A percentile compares a stretch with the other conserved stretches of the same genome.
Evolutionary conservation across 2,797 vertebrate species (phyloP).

Genomic region (Etheostoma perlongum): DNA sequence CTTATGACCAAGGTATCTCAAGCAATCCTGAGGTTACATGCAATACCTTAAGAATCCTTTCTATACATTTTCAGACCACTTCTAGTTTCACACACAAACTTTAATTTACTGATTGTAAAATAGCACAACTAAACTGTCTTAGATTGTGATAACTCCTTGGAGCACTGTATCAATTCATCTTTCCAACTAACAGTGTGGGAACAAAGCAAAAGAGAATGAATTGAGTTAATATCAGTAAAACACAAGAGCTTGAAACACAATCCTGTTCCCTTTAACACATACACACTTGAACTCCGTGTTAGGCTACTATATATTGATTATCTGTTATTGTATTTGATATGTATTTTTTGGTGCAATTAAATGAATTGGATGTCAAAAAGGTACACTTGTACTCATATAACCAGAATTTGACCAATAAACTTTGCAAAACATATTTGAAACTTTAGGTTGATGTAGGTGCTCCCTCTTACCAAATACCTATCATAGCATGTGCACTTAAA

Average conservation of each 20-base stretch:
- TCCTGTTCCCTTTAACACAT: not conserved
- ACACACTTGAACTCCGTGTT: not conserved
- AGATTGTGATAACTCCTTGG: not conserved
- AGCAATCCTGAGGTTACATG: not conserved
- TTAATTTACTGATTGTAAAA: not conserved
- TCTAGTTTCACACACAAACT: not conserved
- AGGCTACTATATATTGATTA: not conserved
- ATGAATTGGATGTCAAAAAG: not conserved
- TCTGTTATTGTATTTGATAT: not conserved
- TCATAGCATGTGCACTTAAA: no score
- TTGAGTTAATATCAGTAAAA: not conserved
- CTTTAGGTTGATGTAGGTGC: not conserved
- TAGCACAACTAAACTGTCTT: not conserved
- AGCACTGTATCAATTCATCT: not conserved
- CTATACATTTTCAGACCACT: not conserved
- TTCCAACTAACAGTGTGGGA: not conserved
- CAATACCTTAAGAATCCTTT: not conserved
- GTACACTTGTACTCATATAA: not conserved
- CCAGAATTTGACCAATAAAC: not conserved
- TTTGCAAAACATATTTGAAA: not conserved
- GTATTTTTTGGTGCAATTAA: constrained; percentile 8
- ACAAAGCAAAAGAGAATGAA: not conserved
- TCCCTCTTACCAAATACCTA: not conserved
- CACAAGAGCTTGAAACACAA: not conserved
- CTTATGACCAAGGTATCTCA: not conserved